Evolutionary conservation across 2,888 invertebrate species (phyloP).

Genomic region (Dasypogon diadema): DNA sequence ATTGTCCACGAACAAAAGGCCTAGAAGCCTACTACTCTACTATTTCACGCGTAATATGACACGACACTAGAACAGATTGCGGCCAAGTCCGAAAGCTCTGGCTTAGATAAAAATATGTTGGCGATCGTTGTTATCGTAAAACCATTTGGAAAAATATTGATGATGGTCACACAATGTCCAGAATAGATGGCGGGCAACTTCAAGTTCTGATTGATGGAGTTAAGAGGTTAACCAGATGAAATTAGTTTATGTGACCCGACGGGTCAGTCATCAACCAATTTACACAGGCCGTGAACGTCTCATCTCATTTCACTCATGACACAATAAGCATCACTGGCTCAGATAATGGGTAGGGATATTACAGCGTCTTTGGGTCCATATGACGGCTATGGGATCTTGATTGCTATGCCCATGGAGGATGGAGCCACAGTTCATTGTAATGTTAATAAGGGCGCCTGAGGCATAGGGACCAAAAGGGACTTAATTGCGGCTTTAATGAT

Average conservation of each 20-base stretch:
- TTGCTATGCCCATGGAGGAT: background rate
- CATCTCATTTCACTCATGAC: slow-evolving; percentile 5
- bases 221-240: slow-evolving; percentile 34
- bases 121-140: background rate
- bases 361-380: background rate
- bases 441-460: background rate
- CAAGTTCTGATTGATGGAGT: background rate
- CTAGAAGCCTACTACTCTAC: background rate
- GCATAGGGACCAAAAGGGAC: background rate
- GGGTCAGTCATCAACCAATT: slow-evolving; percentile 39
- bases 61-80: background rate
- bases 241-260: slow-evolving; percentile 38
- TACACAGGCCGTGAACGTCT: slow-evolving; percentile 22
- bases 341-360: background rate
- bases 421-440: background rate
- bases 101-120: background rate
- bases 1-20: background rate
- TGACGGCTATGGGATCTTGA: background rate
- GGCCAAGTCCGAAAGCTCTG: slow-evolving; percentile 1
- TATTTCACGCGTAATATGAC: slow-evolving; percentile 10
- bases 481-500: background rate
- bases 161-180: background rate
- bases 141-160: background rate
- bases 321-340: background rate
- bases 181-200: background rate